Evolutionary conservation across 2,113 vertebrate genomes (phyloP), one percentile per base, ranked within the genome.

Genomic region (Cinclus cinclus): DNA sequence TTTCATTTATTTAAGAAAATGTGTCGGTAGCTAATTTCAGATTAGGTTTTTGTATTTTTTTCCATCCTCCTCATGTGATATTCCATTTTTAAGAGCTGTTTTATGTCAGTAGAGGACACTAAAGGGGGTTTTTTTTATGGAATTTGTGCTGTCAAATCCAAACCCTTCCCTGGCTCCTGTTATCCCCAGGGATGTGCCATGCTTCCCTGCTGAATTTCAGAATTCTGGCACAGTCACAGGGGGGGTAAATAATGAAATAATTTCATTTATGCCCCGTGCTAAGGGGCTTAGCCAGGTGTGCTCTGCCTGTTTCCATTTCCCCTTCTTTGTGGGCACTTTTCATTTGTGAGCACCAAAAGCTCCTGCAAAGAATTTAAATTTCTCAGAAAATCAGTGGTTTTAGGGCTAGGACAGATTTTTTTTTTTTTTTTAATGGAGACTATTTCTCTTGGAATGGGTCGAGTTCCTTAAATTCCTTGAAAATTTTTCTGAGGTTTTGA

Each of bases 161-260:
- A 74, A 68, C 42, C 3, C 28, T 63, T 68, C 23, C 77, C 56
- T 56, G 50, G 63, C 49, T 50, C 25, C 7, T 41, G 87, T 18
- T 73, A 77, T 86, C 85, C 80, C 7, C n/a, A 62, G 93, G 94
- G 83, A 83, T 69, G 83, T 75, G 83, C 27, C 92, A 79, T 42
- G 44, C 15, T 90, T 82, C 88, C 68, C 62, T 35, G 86, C 74
- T 53, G 82, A 13, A 74, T 88, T 44, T 4, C 37, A 5, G n/a
- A 42, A 23, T 46, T 31, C 85, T 88, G 39, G 7, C 15, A 20
- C 56, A 4, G 17, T 96, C 97, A 85, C 95, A 46, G 95, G 91
- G 67, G 96, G 92, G 50, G 25, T 52, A 52, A 52, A 52, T 6
- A 52, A 27, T 27, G 50, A 52, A 52, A 52, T 52, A 52, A 52